Conservation (phyloP, 2,888 invertebrate genomes). For the Macaria liturata region DNA sequence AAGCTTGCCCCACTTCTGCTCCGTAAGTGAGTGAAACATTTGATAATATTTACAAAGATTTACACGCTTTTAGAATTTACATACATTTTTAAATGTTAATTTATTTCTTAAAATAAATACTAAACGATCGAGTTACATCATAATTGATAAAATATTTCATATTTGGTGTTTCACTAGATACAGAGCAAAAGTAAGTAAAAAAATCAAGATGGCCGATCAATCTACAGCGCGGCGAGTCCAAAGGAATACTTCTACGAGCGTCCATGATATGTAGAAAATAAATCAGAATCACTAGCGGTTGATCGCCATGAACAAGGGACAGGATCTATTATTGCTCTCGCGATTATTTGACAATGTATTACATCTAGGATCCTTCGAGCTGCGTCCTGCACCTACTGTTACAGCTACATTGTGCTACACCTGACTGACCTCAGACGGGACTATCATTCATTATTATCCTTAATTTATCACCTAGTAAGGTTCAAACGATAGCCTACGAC, state of each 20-base stretch:
- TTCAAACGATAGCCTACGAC: conserved; percentile 74
- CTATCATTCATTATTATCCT: conserved; percentile 62
- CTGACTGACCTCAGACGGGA: conserved; percentile 57
- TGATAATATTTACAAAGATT: conserved; percentile 37
- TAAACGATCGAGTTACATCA: not conserved
- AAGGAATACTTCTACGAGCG: conserved; percentile 38
- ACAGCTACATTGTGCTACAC: conserved; percentile 79
- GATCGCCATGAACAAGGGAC: conserved; percentile 44
- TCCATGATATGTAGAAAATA: conserved; percentile 62
- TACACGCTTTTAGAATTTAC: conserved; percentile 13
- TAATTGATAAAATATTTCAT: conserved; percentile 23
- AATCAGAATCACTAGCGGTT: conserved; percentile 30
- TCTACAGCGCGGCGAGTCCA: conserved; percentile 36
- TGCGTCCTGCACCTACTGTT: conserved; percentile 24
- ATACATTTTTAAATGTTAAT: conserved; percentile 3
- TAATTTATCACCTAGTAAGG: conserved; percentile 79
- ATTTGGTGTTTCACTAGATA: conserved; percentile 36
- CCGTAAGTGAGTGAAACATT: conserved; percentile 43
- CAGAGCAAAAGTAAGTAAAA: conserved; percentile 78
- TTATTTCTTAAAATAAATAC: not conserved
- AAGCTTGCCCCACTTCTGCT: conserved; percentile 73
- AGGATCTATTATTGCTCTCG: conserved; percentile 54
- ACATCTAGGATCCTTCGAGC: not conserved
- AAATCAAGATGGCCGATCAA: conserved; percentile 45
- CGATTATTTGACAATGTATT: conserved; percentile 46